Evolutionary conservation across 2,113 vertebrate species (phyloP).

Genomic region (Brachyhypopomus gauderio): DNA sequence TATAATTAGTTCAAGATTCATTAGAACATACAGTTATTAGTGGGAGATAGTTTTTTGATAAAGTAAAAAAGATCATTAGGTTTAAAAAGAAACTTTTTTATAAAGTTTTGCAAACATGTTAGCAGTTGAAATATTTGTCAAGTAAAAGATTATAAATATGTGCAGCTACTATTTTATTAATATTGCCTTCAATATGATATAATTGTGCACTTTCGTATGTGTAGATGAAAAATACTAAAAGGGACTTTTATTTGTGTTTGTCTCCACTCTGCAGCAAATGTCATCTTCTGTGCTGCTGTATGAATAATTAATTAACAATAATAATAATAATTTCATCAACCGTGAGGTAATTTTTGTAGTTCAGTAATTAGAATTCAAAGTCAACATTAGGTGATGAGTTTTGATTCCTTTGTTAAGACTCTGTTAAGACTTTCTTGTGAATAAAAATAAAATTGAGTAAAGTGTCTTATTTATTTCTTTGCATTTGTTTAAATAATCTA

Average conservation of each 20-base stretch:
- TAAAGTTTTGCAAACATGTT: neutral
- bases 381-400: neutral
- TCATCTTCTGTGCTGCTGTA: too few species aligned
- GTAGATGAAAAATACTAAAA: neutral
- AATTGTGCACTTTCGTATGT: neutral
- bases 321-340: neutral
- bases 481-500: too few species aligned
- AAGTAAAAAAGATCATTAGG: too few species aligned
- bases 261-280: neutral
- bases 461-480: too few species aligned
- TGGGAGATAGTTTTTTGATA: too few species aligned
- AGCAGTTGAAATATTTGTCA: slow-evolving; percentile 5
- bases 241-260: neutral
- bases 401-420: neutral
- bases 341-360: neutral
- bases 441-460: neutral
- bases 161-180: slow-evolving; percentile 2
- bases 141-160: neutral
- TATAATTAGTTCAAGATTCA: too few species aligned
- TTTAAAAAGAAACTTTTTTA: neutral
- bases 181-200: neutral
- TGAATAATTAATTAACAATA: neutral
- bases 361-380: neutral
- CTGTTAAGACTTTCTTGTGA: neutral
- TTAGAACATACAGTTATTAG: too few species aligned